Percentiles rank a stretch among this genome's conserved stretches.
phyloP scores from a whole-genome alignment of 2,113 vertebrate genomes.

The Pituophis catenifer region DNA sequence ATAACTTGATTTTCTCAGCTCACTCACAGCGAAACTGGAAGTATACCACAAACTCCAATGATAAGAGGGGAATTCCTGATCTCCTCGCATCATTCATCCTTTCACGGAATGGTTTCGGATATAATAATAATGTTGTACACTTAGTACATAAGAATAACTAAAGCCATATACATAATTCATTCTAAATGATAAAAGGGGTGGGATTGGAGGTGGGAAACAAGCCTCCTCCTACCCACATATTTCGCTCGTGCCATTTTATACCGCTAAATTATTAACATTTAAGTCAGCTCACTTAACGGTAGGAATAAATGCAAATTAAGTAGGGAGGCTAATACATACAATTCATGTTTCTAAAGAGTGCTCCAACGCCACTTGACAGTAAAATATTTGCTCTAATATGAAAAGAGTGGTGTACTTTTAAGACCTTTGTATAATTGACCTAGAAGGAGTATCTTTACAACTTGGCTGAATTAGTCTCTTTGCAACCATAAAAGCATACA shows the following conservation, averaged over 20 bases:
- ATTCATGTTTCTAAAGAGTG: background rate
- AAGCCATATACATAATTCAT: background rate
- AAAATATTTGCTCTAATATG: background rate
- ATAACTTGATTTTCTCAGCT: background rate
- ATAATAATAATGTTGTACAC: background rate
- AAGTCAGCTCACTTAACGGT: background rate
- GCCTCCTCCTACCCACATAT: background rate
- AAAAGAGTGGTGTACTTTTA: background rate
- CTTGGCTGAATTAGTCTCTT: background rate
- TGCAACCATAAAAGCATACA: background rate
- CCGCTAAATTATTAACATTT: background rate
- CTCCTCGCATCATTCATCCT: background rate
- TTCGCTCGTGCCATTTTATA: background rate
- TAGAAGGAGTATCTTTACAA: background rate
- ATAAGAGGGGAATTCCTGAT: background rate
- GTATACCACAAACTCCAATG: background rate
- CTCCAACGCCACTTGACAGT: background rate
- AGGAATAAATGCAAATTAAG: background rate
- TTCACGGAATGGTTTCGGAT: background rate
- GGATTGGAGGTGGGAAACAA: background rate
- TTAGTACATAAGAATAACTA: background rate
- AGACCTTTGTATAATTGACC: background rate
- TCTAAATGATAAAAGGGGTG: background rate
- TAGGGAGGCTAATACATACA: background rate
- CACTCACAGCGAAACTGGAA: background rate